phyloP scores from a whole-genome alignment of 2,888 invertebrate genomes.

The Gibbula magus region DNA sequence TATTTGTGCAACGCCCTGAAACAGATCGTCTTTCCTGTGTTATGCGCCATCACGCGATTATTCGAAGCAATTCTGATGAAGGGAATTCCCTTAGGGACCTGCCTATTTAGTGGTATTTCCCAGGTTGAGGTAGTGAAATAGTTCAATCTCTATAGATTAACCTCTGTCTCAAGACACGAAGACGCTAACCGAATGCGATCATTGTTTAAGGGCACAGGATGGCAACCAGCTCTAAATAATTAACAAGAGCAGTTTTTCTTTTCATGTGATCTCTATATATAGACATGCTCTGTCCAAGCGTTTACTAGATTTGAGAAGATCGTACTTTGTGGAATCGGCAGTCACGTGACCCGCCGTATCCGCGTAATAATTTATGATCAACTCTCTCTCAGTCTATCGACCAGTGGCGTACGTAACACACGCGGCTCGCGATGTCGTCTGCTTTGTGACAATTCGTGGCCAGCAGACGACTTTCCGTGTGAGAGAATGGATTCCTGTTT shows the following conservation, averaged over 20 bases:
- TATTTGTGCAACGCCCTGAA: too few relatives aligned
- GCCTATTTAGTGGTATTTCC: background rate
- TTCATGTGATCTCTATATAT: too few relatives aligned
- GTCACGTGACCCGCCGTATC: background rate
- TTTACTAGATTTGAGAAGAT: background rate
- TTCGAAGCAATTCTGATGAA: too few relatives aligned
- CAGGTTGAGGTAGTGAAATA: background rate
- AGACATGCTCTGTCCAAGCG: background rate
- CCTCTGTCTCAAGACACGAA: too few relatives aligned
- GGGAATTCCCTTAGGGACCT: too few relatives aligned
- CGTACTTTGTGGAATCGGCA: background rate
- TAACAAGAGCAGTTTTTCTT: too few relatives aligned
- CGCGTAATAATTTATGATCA: conserved; percentile 13
- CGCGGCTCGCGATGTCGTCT: conserved; percentile 1
- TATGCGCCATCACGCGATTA: too few relatives aligned
- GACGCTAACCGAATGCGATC: too few relatives aligned
- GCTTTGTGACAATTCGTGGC: conserved; percentile 4
- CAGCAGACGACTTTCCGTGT: background rate
- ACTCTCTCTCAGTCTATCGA: conserved; percentile 13
- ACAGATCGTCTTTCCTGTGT: too few relatives aligned
- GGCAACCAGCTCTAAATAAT: too few relatives aligned
- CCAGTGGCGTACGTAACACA: background rate
- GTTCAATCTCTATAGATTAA: too few relatives aligned
- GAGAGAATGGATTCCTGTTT: conserved; percentile 11
- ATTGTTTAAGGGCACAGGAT: too few relatives aligned